Conservation (phyloP, 2,797 vertebrate species). For the Tiaroga cobitis region DNA sequence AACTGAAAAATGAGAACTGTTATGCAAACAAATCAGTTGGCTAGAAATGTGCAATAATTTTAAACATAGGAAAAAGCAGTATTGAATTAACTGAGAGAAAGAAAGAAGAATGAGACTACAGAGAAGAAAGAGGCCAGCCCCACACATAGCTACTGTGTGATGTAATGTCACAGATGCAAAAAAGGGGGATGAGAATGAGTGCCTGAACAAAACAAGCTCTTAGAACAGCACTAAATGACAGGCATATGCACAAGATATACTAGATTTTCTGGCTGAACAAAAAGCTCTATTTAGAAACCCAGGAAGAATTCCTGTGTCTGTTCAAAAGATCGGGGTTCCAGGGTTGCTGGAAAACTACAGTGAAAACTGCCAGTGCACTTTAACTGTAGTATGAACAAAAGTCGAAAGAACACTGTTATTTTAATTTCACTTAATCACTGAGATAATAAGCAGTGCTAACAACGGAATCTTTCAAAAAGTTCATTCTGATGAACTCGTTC, state of each 20-base stretch:
- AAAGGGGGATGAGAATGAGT: background rate
- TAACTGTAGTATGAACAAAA: conserved; percentile 10
- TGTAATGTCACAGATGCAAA: conserved; percentile 36
- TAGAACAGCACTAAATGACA: background rate
- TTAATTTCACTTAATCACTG: background rate
- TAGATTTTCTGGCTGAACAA: conserved; percentile 27
- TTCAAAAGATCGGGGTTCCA: background rate
- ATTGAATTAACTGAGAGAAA: conserved; percentile 2
- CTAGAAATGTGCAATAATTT: background rate
- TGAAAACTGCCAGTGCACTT: background rate
- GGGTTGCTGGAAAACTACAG: background rate
- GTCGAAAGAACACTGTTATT: background rate
- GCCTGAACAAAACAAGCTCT: background rate
- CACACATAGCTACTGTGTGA: conserved; percentile 23
- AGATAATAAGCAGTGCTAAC: background rate
- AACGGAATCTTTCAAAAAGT: background rate
- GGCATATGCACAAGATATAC: background rate
- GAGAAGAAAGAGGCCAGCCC: background rate
- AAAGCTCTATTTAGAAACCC: background rate
- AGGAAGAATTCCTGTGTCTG: background rate
- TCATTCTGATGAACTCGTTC: background rate
- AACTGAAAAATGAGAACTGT: background rate
- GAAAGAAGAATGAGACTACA: background rate
- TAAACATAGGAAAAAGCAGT: background rate
- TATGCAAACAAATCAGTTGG: background rate